Evolutionary conservation across 2,888 invertebrate genomes (phyloP).

Genomic region (Mechanitis mazaeus): DNA sequence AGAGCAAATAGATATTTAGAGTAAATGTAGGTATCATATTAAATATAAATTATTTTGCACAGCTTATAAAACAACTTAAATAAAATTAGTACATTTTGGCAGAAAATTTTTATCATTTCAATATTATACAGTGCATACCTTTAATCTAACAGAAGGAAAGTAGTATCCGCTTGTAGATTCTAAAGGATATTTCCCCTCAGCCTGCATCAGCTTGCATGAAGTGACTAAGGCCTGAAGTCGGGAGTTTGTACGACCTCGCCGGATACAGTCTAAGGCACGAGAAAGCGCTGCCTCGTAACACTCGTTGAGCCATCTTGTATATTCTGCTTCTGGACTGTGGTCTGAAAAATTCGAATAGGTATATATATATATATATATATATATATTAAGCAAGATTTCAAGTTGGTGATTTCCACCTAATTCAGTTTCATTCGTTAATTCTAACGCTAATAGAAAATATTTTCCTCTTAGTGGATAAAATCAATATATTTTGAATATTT

Average conservation of each 20-base stretch:
- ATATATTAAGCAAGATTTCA: background rate
- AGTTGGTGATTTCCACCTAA: background rate
- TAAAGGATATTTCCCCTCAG: slow-evolving; percentile 83
- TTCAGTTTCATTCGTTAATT: too few species aligned
- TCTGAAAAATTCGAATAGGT: slow-evolving; percentile 36
- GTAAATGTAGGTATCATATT: too few species aligned
- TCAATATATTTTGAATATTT: slow-evolving; percentile 42
- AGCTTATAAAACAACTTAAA: too few species aligned
- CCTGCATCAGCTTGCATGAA: slow-evolving; percentile 83
- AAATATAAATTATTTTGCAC: too few species aligned
- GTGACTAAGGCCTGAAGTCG: slow-evolving; percentile 81
- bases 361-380: background rate
- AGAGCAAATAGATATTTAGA: too few species aligned
- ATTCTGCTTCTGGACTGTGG: slow-evolving; percentile 77
- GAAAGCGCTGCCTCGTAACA: slow-evolving; percentile 81
- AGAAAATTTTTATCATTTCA: too few species aligned
- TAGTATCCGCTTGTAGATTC: slow-evolving; percentile 72
- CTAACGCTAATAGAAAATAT: background rate
- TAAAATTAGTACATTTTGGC: too few species aligned
- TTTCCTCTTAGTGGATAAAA: slow-evolving; percentile 34
- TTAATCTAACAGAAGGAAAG: slow-evolving; percentile 82
- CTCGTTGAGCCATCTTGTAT: slow-evolving; percentile 81
- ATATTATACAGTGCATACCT: slow-evolving; percentile 51
- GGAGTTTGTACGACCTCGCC: slow-evolving; percentile 66
- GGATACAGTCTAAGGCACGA: slow-evolving; percentile 77